phyloP scores from a whole-genome alignment of 2,113 vertebrate species.

The Apus apus region DNA sequence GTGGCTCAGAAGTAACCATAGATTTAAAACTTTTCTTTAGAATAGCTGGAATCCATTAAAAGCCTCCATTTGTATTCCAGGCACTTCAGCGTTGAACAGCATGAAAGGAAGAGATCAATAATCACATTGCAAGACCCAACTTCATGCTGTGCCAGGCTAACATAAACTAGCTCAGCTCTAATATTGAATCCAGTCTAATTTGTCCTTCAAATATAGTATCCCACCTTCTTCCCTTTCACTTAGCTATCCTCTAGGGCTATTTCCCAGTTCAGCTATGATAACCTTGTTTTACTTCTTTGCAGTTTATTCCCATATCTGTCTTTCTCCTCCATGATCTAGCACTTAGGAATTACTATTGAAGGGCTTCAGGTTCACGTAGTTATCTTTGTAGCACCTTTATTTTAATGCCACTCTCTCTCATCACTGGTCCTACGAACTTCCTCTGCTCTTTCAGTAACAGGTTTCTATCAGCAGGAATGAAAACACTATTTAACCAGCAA shows the following conservation, averaged over 20 bases:
- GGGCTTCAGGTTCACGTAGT: not conserved
- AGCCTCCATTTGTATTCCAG: conserved; percentile 17
- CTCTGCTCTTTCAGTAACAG: not conserved
- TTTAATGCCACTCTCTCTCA: not conserved
- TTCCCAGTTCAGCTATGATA: not conserved
- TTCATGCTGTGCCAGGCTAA: conserved; percentile 14
- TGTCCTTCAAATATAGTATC: not conserved
- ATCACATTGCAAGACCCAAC: not conserved
- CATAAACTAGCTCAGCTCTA: not conserved
- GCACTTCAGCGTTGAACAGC: not conserved
- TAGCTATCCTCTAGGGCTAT: not conserved
- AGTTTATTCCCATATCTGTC: not conserved
- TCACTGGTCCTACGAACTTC: not conserved
- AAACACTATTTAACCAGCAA: not conserved
- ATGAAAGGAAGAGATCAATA: conserved; percentile 54
- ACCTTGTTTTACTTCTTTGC: not conserved
- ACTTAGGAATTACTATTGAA: not conserved
- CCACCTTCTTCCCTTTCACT: not conserved
- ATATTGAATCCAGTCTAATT: not conserved
- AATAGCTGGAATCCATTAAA: conserved; percentile 6
- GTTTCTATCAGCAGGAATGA: not conserved
- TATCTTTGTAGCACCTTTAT: not conserved
- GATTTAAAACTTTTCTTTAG: not conserved
- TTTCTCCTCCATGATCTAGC: not conserved
- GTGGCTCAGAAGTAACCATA: not conserved